Base-by-base conservation (phyloP, 2,797 vertebrate species). In the Chromobotia macracanthus region DNA sequence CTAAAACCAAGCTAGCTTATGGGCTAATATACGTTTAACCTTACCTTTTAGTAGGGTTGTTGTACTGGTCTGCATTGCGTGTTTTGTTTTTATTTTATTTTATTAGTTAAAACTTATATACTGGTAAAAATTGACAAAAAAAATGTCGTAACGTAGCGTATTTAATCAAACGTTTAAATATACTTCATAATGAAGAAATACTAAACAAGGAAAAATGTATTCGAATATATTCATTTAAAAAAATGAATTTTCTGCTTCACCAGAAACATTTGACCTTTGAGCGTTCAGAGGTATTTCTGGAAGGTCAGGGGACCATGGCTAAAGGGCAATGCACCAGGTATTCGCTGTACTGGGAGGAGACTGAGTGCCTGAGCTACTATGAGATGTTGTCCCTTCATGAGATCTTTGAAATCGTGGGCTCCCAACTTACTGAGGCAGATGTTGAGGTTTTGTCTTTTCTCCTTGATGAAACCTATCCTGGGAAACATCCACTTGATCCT, bases 311-410 rank as follows among this genome's bases (percentile, higher is more conserved):
- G 51, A 81, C 23, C 19, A 92, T 95, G 94, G 90, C 91, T 31
- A 70, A 87, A 13, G 75, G 83, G 8, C 83, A 86, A 79, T 87
- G 85, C 75, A 82, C 86, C 16, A 82, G 82, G 2, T 81, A 91
- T 71, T 90, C 90, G 6, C 88, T 92, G 53, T 84, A 88, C 84
- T 97, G 95, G 95, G 95, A 96, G 82, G 96, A 97, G 90, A 95
- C 94, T 0, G 95, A 95, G 68, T 96, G 95, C 85, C 87, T 95
- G 41, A 93, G 92, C 82, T 96, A 95, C 85, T 96, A 97, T 77
- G 95, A 95, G 81, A 94, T 96, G 95, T 86, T 95, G 80, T 96
- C 96, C 25, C 93, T 97, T 79, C 95, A 96, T 76, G 94, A 94
- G 74, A 87, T 97, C 81, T 96, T 96, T 89, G 93, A 96, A 84